Evolutionary conservation across 2,797 vertebrate species (phyloP), one percentile per base, ranked within the genome.

Genomic region (Chelidonichthys spinosus): DNA sequence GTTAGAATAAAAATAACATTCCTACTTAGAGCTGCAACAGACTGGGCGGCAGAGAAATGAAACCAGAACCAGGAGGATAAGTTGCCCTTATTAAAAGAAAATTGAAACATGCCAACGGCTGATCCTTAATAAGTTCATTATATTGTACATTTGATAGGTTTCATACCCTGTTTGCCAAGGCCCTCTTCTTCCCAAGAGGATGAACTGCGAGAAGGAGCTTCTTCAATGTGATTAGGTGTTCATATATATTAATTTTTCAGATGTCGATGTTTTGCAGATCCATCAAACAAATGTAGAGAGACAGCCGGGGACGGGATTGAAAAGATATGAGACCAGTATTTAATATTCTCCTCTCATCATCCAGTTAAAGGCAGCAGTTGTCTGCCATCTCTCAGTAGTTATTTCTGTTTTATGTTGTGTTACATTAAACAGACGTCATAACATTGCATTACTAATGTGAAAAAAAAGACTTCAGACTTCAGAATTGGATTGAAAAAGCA

Each of bases 161-260:
- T 87, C 42, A 58, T 44, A 71, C 14, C 64, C 37, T 65, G 53
- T 13, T 63, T 69, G 44, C 10, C 63, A 52, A 14, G 4, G 43
- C 50, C 18, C 65, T 56, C 43, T 58, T 71, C 60, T 63, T 68
- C 67, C 71, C 63, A 39, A 71, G 78, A 81, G 73, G 47, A 82
- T 75, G 82, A 69, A 69, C 64, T 83, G 63, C 58, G 69, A 72
- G 67, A 84, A 42, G 63, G 81, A 69, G 61, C 67, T 47, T 59
- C 72, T 77, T 79, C 63, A 49, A 60, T 74, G 40, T 80, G 68
- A 88, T 86, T 72, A 82, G 40, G 65, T 69, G 64, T 67, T 78
- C 72, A 71, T 43, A 76, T 73, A 67, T 73, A 67, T 88, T 17
- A 2, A 79, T 83, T 78, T 84, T 82, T 81, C 53, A 85, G 56